These are phyloP conservation scores for Taurulus bubalis DNA, from an alignment of 2,113 vertebrate species.

Conservation along the genomic window DNA sequence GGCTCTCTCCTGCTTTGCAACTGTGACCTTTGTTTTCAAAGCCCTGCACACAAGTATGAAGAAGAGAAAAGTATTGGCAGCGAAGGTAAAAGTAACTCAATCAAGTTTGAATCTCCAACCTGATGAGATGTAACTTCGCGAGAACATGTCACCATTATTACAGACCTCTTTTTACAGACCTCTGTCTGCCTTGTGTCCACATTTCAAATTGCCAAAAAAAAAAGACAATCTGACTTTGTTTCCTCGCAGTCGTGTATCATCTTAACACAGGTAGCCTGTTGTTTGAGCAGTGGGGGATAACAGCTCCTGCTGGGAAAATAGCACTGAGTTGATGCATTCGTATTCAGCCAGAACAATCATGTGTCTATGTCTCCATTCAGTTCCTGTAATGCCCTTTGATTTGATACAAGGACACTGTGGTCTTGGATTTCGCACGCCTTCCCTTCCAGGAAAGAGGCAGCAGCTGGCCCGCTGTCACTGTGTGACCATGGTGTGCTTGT, in stretches of 20 bases:
- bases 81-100: slow-evolving; percentile 10
- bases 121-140: slow-evolving; percentile 5
- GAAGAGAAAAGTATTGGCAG: slow-evolving; percentile 20
- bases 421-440: slow-evolving; percentile 64
- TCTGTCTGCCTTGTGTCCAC: background rate
- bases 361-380: slow-evolving; percentile 36
- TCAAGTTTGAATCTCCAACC: slow-evolving; percentile 1
- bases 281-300: slow-evolving; percentile 21
- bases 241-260: slow-evolving; percentile 46
- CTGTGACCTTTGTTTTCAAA: slow-evolving; percentile 35
- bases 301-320: slow-evolving; percentile 38
- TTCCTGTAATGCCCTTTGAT: slow-evolving; percentile 68
- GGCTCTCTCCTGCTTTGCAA: slow-evolving; percentile 28
- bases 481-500: slow-evolving; percentile 44
- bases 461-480: slow-evolving; percentile 77
- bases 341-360: slow-evolving; percentile 50
- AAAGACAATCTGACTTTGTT: slow-evolving; percentile 28
- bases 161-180: background rate
- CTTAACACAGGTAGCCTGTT: slow-evolving; percentile 42
- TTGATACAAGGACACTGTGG: slow-evolving; percentile 67
- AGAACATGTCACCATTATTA: slow-evolving; percentile 19
- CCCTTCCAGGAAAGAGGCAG: slow-evolving; percentile 60
- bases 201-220: slow-evolving; percentile 12
- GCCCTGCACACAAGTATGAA: slow-evolving; percentile 7
- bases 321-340: slow-evolving; percentile 51